phyloP scores from a whole-genome alignment of 2,797 vertebrate species.

The Podarcis lilfordi region DNA sequence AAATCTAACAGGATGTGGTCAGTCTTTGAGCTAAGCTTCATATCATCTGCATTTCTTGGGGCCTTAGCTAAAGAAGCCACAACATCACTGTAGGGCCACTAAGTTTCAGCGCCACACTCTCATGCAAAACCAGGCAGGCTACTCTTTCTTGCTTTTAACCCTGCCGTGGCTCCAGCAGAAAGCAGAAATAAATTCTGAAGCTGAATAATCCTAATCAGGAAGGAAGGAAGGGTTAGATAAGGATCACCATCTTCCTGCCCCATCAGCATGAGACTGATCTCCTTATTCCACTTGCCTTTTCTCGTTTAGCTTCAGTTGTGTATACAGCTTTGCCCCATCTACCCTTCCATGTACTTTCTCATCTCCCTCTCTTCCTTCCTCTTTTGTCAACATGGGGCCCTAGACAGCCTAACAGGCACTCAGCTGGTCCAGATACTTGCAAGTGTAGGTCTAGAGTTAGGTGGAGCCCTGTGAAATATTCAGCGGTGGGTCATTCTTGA shows the following conservation, averaged over 20 bases:
- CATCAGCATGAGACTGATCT: neutral
- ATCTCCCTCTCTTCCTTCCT: no score
- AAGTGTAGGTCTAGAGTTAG: neutral
- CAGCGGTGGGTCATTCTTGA: neutral
- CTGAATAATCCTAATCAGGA: slow-evolving; percentile 38
- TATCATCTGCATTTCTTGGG: slow-evolving; percentile 54
- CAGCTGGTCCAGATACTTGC: neutral
- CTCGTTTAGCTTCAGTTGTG: neutral
- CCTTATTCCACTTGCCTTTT: neutral
- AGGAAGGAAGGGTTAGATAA: neutral
- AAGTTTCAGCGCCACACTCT: slow-evolving; percentile 49
- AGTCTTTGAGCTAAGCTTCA: slow-evolving; percentile 16
- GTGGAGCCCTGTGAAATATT: neutral
- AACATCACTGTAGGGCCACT: slow-evolving; percentile 46
- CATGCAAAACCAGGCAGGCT: slow-evolving; percentile 40
- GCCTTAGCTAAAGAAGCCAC: slow-evolving; percentile 64
- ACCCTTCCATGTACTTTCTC: neutral
- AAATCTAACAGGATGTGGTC: slow-evolving; percentile 67
- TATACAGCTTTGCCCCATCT: neutral
- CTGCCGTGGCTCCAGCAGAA: slow-evolving; percentile 43
- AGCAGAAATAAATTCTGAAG: slow-evolving; percentile 53
- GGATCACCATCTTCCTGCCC: neutral
- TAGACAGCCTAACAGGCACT: neutral
- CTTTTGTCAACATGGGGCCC: neutral
- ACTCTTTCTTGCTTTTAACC: slow-evolving; percentile 28